Evolutionary conservation across 2,797 vertebrate genomes (phyloP).

Genomic region (Cynodonichthys magdalenae): DNA sequence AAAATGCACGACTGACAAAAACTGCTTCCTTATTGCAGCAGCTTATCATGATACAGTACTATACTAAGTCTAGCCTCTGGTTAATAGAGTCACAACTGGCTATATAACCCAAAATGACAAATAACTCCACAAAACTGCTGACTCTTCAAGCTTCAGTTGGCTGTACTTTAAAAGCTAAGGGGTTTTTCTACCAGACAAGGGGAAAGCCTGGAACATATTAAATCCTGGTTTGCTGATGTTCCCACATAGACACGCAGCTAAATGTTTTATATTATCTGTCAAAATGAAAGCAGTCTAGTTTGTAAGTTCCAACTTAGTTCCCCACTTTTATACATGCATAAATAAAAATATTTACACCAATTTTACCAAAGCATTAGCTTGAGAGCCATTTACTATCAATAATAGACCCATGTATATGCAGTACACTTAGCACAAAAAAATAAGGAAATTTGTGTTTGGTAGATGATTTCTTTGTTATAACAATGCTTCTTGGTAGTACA

Average conservation of each 20-base stretch:
- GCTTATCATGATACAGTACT: constrained; percentile 28
- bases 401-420: too few species aligned
- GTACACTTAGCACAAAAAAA: too few species aligned
- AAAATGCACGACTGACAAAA: not conserved
- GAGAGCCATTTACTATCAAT: too few species aligned
- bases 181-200: constrained; percentile 36
- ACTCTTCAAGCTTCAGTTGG: constrained; percentile 46
- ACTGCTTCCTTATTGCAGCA: constrained; percentile 11
- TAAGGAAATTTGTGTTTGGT: too few species aligned
- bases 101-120: constrained; percentile 51
- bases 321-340: too few species aligned
- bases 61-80: constrained; percentile 22
- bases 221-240: constrained; percentile 24
- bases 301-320: too few species aligned
- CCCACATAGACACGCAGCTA: not conserved
- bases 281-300: too few species aligned
- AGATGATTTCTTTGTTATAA: too few species aligned
- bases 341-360: too few species aligned
- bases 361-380: too few species aligned
- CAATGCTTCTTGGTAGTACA: too few species aligned
- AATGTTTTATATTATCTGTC: too few species aligned
- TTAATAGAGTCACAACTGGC: constrained; percentile 52
- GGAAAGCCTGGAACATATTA: constrained; percentile 33
- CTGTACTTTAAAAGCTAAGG: constrained; percentile 45
- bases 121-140: constrained; percentile 45